These are phyloP conservation scores for Tetraodon nigroviridis DNA, from an alignment of 2,113 vertebrate genomes.

Conservation along the genomic window DNA sequence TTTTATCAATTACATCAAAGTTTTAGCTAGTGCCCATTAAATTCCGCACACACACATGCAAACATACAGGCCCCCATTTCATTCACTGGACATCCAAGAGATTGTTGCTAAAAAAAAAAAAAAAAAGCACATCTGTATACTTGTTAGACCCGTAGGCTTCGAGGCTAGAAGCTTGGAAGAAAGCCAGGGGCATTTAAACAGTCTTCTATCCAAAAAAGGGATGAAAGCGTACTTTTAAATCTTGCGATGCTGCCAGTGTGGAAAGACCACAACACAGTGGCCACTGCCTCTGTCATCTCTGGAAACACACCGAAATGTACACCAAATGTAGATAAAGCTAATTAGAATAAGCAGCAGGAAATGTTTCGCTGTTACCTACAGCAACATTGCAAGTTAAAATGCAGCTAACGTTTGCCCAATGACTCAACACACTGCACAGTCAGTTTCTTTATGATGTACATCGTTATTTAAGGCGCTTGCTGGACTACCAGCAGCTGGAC, in stretches of 20 bases:
- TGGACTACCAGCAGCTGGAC: constrained; percentile 1
- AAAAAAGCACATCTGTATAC: constrained; percentile 41
- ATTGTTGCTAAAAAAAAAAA: constrained; percentile 32
- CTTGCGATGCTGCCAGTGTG: constrained; percentile 55
- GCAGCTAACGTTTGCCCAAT: not conserved
- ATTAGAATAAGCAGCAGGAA: constrained; percentile 58
- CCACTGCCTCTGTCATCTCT: constrained; percentile 39
- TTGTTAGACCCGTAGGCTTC: constrained; percentile 62
- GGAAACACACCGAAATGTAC: constrained; percentile 56
- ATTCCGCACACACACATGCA: constrained; percentile 43
- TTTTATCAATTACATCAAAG: constrained; percentile 80
- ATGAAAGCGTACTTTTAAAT: constrained; percentile 69
- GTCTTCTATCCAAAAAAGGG: constrained; percentile 61
- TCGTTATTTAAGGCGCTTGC: constrained; percentile 20
- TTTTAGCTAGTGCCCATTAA: constrained; percentile 68
- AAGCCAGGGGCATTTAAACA: constrained; percentile 64
- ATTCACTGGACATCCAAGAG: constrained; percentile 56
- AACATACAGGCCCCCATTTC: constrained; percentile 42
- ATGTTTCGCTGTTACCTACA: constrained; percentile 27
- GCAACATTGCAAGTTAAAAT: constrained; percentile 26
- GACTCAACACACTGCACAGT: not conserved
- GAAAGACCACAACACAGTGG: constrained; percentile 52
- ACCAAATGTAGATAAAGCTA: constrained; percentile 45
- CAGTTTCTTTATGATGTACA: not conserved
- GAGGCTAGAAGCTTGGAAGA: constrained; percentile 59